These are phyloP conservation scores for Pangasius sanitwongsei DNA, from an alignment of 2,797 vertebrate species.

Conservation along the genomic window DNA sequence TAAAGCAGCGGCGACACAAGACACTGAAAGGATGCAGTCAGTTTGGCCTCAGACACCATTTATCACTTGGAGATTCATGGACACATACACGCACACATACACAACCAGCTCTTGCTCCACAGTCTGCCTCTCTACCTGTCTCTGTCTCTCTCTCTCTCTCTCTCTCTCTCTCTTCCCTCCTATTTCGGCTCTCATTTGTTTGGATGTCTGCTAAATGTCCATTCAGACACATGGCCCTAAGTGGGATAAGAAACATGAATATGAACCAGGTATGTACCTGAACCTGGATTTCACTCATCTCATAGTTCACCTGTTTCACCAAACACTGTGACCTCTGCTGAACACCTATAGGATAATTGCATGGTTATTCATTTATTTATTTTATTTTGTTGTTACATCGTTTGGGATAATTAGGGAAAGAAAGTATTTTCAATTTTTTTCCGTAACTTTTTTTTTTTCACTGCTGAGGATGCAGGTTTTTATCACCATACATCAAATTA, in stretches of 20 bases:
- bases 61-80: constrained; percentile 43
- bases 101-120: neutral
- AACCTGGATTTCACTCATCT: neutral
- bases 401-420: constrained; percentile 70
- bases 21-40: constrained; percentile 43
- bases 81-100: constrained; percentile 39
- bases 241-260: neutral
- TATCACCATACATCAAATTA: constrained; percentile 78
- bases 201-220: constrained; percentile 25
- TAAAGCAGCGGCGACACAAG: constrained; percentile 35
- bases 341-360: constrained; percentile 58
- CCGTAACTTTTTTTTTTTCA: constrained; percentile 67
- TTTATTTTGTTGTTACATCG: neutral
- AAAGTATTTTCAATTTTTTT: constrained; percentile 65
- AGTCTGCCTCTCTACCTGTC: neutral
- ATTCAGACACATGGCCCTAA: neutral
- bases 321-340: constrained; percentile 34
- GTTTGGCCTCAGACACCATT: constrained; percentile 56
- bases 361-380: constrained; percentile 54
- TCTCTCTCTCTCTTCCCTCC: neutral
- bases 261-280: neutral
- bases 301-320: neutral
- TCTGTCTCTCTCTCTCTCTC: neutral
- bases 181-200: constrained; percentile 6
- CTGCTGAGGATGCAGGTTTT: constrained; percentile 75